A percentile compares a stretch with the other conserved stretches of the same genome.
Evolutionary conservation across 1,140 invertebrate genomes (phyloP).

Genomic region (Vanessa tameamea): DNA sequence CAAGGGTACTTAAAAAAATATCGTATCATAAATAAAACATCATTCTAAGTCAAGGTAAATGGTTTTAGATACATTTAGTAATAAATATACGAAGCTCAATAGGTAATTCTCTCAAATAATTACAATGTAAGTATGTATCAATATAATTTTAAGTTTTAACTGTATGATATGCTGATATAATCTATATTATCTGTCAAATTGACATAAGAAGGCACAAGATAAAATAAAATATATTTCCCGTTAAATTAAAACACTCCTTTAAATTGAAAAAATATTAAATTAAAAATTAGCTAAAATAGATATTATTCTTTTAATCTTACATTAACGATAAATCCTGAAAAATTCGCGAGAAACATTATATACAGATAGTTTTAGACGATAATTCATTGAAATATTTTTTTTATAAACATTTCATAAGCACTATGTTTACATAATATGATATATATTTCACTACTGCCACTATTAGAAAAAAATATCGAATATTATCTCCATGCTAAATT

Average conservation of each 20-base stretch:
- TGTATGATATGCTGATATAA: conserved; percentile 16
- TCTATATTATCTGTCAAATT: conserved; percentile 30
- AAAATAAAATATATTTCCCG: conserved; percentile 11
- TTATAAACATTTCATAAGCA: conserved; percentile 3
- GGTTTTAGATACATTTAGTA: not conserved
- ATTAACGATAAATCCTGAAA: not conserved
- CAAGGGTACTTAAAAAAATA: too few relatives aligned
- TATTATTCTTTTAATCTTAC: not conserved
- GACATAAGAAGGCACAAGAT: conserved; percentile 30
- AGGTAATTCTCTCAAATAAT: not conserved
- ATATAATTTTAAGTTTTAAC: not conserved
- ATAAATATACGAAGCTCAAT: not conserved
- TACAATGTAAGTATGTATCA: not conserved
- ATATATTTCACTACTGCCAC: too few relatives aligned
- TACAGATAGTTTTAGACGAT: not conserved
- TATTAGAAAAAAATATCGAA: conserved; percentile 5
- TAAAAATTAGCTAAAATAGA: not conserved
- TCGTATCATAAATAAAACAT: too few relatives aligned
- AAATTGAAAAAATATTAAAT: not conserved
- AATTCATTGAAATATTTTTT: not conserved
- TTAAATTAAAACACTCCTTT: not conserved
- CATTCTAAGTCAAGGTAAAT: too few relatives aligned
- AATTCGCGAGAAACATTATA: conserved; percentile 1
- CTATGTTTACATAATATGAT: not conserved
- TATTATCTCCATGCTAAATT: conserved; percentile 5